Base-by-base conservation (phyloP, 2,888 invertebrate species). In the Lypha dubia region DNA sequence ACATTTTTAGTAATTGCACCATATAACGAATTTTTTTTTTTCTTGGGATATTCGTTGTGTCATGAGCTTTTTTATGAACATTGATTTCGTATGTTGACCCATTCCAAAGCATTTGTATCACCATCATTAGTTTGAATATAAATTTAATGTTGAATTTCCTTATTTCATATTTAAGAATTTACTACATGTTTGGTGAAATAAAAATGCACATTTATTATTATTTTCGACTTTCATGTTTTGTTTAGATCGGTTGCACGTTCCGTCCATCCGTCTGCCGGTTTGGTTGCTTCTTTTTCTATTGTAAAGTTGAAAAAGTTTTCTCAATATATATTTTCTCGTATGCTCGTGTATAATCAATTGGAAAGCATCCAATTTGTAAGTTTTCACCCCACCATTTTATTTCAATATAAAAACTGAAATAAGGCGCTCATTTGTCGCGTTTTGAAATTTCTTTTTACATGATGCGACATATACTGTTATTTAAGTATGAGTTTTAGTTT, bases 341-440 rank as follows among this genome's bases (percentile, higher is more conserved):
- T 68, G 22, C 24, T 49, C 58, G 22, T 22, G 65, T 41, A 77
- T 74, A 87, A 65, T 85, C 86, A 84, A 86, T 90, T 89, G 89
- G 89, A 90, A 87, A 82, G 73, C 87, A 88, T 90, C 90, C 89
- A 89, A 89, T 88, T 87, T 86, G 84, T 86, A 88, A 88, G 87
- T 89, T 88, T 86, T 79, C 71, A 70, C 76, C 88, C 85, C 87
- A 88, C 86, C 87, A 87, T 87, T 89, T 88, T 86, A 87, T 88
- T 88, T 86, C 86, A 85, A 73, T 86, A 75, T 32, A 74, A 80
- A 74, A 81, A 77, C 79, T 60, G 53, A 82, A 77, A 82, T 74
- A 81, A 79, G 86, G 65, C 68, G 85, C 79, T 86, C 84, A 87
- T 88, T 88, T 88, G 88, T 87, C 86, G 86, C 87, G 86, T 83